These are phyloP conservation scores for Danio tinwini DNA, from an alignment of 2,797 vertebrate genomes.

Conservation along the genomic window DNA sequence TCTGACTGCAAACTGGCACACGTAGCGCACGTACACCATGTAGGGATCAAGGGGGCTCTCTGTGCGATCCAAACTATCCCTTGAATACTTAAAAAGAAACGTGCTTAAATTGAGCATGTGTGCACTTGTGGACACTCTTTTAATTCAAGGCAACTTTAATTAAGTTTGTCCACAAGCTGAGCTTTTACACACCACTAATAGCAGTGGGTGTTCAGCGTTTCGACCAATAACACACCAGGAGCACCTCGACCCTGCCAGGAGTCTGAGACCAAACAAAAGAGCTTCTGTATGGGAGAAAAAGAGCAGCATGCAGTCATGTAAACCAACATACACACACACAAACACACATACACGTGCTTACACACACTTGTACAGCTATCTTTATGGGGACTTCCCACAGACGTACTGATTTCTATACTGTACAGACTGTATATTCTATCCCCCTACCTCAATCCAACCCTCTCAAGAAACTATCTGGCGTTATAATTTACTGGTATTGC, in stretches of 20 bases:
- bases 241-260: conserved; percentile 45
- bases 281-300: conserved; percentile 52
- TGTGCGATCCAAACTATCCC: conserved; percentile 28
- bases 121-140: conserved; percentile 46
- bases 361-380: too few relatives aligned
- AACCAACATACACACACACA: conserved; percentile 6
- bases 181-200: conserved; percentile 52
- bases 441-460: too few relatives aligned
- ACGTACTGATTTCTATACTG: too few relatives aligned
- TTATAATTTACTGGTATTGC: too few relatives aligned
- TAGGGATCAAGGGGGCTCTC: conserved; percentile 16
- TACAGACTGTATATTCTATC: too few relatives aligned
- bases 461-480: too few relatives aligned
- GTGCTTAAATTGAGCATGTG: conserved; percentile 39
- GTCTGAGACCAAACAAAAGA: conserved; percentile 52
- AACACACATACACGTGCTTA: not conserved
- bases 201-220: conserved; percentile 51
- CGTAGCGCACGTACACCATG: not conserved
- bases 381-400: too few relatives aligned
- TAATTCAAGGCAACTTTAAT: conserved; percentile 54
- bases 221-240: conserved; percentile 55
- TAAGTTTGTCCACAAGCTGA: conserved; percentile 50
- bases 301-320: not conserved
- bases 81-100: conserved; percentile 47
- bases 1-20: not conserved